A percentile compares a stretch with the other conserved stretches of the same genome.
These are phyloP conservation scores for Heliothis subflexa DNA, from an alignment of 1,140 invertebrate species.

Conservation along the genomic window DNA sequence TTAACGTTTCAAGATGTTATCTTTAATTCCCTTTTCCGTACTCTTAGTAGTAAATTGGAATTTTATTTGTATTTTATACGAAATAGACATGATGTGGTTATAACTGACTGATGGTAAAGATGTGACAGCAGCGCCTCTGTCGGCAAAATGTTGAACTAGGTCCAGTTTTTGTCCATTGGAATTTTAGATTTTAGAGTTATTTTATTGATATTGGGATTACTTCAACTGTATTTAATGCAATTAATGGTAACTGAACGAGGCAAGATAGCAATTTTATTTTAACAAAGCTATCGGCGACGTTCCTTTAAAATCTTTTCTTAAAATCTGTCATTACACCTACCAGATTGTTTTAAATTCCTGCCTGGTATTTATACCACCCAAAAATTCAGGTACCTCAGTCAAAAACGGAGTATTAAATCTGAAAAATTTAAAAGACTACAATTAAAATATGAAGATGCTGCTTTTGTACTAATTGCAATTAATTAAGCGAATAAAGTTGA, in stretches of 20 bases:
- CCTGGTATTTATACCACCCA: background rate
- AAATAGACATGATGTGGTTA: slow-evolving; percentile 5
- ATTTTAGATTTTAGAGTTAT: slow-evolving; percentile 19
- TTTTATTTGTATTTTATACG: slow-evolving; percentile 19
- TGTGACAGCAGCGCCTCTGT: background rate
- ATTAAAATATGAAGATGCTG: background rate
- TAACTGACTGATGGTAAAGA: slow-evolving; percentile 9
- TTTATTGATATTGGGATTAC: background rate
- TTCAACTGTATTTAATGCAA: background rate
- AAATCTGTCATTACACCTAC: too few relatives aligned
- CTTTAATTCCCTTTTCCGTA: background rate
- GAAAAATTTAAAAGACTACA: background rate
- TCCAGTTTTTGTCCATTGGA: background rate
- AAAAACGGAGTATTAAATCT: background rate
- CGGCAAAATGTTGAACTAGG: slow-evolving; percentile 1
- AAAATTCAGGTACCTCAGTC: background rate
- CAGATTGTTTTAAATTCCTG: too few relatives aligned
- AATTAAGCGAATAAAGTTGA: slow-evolving; percentile 13
- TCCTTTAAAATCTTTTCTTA: too few relatives aligned
- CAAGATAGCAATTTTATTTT: too few relatives aligned
- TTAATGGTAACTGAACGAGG: too few relatives aligned
- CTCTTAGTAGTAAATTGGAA: background rate
- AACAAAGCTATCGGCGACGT: too few relatives aligned
- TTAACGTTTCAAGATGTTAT: background rate
- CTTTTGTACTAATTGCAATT: slow-evolving; percentile 9